phyloP scores from a whole-genome alignment of 2,888 invertebrate genomes.

The Melieria picta region DNA sequence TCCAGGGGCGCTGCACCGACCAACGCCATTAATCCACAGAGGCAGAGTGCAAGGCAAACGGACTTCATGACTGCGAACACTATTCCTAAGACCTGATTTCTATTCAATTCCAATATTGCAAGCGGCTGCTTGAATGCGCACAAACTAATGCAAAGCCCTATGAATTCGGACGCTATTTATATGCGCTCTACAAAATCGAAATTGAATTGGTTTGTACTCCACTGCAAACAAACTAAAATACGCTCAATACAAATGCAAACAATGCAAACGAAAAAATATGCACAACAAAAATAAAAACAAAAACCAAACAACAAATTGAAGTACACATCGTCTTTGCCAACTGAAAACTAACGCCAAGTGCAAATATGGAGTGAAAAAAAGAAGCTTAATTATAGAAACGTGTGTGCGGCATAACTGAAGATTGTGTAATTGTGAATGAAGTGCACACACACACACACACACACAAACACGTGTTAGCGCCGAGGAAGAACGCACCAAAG shows the following conservation, averaged over 20 bases:
- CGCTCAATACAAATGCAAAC: constrained; percentile 3
- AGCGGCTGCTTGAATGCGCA: constrained; percentile 49
- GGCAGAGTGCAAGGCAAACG: constrained; percentile 41
- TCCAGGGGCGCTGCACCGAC: constrained; percentile 54
- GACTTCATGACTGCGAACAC: constrained; percentile 3
- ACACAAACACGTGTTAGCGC: background rate
- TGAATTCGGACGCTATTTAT: constrained; percentile 47
- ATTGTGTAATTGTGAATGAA: constrained; percentile 43
- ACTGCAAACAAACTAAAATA: too few relatives aligned
- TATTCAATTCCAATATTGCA: constrained; percentile 1
- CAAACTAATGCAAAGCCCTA: constrained; percentile 45
- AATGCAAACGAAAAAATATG: constrained; percentile 15
- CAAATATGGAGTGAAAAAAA: too few relatives aligned
- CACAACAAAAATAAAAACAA: constrained; percentile 30
- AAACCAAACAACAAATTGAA: constrained; percentile 36
- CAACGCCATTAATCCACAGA: constrained; percentile 41
- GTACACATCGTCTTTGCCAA: background rate
- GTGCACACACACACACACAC: constrained; percentile 9
- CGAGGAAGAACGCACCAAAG: constrained; percentile 6
- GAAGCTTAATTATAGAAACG: too few relatives aligned
- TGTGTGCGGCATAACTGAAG: background rate
- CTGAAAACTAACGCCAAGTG: too few relatives aligned
- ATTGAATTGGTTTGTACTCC: too few relatives aligned
- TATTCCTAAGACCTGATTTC: too few relatives aligned
- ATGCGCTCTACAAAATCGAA: constrained; percentile 8